These are phyloP conservation scores for Rostratula benghalensis DNA, from an alignment of 2,113 vertebrate species.

Conservation along the genomic window DNA sequence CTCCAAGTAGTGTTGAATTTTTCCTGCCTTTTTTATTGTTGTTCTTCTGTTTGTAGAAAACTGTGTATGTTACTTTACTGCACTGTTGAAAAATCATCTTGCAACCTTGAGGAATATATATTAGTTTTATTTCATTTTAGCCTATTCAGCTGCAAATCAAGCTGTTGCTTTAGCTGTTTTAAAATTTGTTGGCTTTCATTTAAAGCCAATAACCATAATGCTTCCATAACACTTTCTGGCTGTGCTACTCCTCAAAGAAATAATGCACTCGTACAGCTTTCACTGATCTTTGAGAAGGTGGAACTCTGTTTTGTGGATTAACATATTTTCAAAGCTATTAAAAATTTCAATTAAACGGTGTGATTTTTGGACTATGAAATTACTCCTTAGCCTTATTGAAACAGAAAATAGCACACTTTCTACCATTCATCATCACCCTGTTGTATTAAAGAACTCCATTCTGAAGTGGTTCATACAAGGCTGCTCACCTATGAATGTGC, in stretches of 20 bases:
- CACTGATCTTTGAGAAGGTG: conserved; percentile 6
- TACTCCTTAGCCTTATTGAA: background rate
- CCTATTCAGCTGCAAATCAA: background rate
- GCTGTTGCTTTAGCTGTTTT: conserved; percentile 25
- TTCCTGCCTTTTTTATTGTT: background rate
- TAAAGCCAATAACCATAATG: conserved; percentile 3
- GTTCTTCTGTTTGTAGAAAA: background rate
- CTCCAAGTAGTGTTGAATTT: background rate
- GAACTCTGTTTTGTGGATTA: background rate
- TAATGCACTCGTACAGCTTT: background rate
- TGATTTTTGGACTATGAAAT: background rate
- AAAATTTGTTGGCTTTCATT: conserved; percentile 45
- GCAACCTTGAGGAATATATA: background rate
- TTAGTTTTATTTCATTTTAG: conserved; percentile 46
- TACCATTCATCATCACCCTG: background rate
- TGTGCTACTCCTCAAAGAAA: conserved; percentile 12
- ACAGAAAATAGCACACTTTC: background rate
- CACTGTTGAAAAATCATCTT: background rate
- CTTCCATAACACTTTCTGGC: background rate
- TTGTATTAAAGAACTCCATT: background rate
- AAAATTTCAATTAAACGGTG: background rate
- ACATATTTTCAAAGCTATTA: background rate
- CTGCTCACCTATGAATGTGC: background rate
- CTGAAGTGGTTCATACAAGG: background rate
- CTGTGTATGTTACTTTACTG: background rate